Conservation (phyloP, 2,888 invertebrate genomes). For the Drymonia ruficornis region DNA sequence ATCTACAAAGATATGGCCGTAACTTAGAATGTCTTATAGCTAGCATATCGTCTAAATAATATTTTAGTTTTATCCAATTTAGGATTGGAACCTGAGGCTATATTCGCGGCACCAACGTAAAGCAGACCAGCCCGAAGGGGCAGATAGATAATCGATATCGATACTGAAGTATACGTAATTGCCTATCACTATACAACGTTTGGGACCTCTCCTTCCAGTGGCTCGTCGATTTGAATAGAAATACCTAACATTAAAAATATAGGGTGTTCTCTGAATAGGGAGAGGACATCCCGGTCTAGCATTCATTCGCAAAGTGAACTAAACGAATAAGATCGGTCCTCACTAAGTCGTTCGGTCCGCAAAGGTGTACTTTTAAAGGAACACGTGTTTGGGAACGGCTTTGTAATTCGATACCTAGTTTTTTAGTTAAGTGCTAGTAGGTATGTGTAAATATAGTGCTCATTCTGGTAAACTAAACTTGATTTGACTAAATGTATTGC, state of each 20-base stretch:
- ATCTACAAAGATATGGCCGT: too few relatives aligned
- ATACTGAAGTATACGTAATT: conserved; percentile 30
- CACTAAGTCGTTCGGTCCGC: conserved; percentile 58
- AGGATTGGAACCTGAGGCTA: too few relatives aligned
- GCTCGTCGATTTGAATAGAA: conserved; percentile 68
- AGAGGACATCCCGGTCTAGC: conserved; percentile 61
- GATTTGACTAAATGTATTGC: too few relatives aligned
- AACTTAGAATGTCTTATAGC: too few relatives aligned
- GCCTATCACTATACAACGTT: conserved; percentile 41
- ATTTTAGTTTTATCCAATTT: too few relatives aligned
- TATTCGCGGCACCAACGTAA: too few relatives aligned
- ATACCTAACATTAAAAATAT: conserved; percentile 75
- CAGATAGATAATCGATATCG: not conserved
- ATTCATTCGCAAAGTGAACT: conserved; percentile 75
- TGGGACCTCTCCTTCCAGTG: conserved; percentile 49
- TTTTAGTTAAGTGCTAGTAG: conserved; percentile 4
- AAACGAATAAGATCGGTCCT: conserved; percentile 54
- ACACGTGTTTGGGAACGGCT: conserved; percentile 43
- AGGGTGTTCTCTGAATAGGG: conserved; percentile 64
- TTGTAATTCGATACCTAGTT: conserved; percentile 41
- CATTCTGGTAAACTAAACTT: too few relatives aligned
- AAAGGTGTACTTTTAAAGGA: conserved; percentile 56
- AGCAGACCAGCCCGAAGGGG: too few relatives aligned
- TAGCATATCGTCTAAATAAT: too few relatives aligned
- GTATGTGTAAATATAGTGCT: not conserved